Conservation (phyloP, 2,888 invertebrate species). For the Abrostola tripartita region DNA sequence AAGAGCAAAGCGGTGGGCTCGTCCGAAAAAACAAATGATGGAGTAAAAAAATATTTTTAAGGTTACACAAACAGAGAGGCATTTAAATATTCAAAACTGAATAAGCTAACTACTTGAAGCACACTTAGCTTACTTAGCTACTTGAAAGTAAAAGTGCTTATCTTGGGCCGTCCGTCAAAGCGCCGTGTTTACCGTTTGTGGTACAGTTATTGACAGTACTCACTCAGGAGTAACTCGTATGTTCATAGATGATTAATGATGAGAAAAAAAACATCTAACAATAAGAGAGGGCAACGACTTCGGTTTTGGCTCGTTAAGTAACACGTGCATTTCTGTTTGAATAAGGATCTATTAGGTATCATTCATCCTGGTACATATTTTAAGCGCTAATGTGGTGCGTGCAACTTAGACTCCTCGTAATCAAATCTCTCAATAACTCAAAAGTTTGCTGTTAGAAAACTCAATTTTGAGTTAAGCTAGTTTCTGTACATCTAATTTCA, state of each 20-base stretch:
- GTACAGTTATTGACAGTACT: conserved; percentile 1
- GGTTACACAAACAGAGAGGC: background rate
- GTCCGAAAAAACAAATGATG: background rate
- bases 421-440: no score
- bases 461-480: no score
- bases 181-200: conserved; percentile 49
- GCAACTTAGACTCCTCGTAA: no score
- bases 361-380: no score
- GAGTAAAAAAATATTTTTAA: background rate
- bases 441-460: no score
- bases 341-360: no score
- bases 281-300: background rate
- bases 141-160: conserved; percentile 58
- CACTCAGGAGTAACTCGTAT: background rate
- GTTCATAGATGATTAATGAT: background rate
- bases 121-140: background rate
- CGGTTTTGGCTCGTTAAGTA: no score
- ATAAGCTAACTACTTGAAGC: background rate
- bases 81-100: background rate
- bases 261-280: background rate
- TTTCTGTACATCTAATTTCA: no score
- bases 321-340: no score
- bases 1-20: no score
- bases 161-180: conserved; percentile 47
- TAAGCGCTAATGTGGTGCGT: no score